phyloP scores from a whole-genome alignment of 2,797 vertebrate genomes.

The Pelochelys cantorii region DNA sequence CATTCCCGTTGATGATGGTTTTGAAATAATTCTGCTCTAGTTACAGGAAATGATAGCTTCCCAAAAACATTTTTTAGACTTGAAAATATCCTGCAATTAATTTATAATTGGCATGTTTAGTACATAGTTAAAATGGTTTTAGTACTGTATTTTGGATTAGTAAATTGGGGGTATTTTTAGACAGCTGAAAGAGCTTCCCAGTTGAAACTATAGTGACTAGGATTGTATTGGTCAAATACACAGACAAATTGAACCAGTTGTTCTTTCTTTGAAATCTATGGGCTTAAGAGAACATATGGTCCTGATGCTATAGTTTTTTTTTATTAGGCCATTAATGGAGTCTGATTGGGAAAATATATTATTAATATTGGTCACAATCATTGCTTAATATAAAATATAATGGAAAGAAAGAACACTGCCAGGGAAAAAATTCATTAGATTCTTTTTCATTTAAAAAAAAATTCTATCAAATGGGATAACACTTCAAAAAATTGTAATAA shows the following conservation, averaged over 20 bases:
- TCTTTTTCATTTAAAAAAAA: not conserved
- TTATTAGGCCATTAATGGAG: not conserved
- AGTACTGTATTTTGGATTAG: not conserved
- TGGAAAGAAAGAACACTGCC: not conserved
- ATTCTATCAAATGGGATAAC: not conserved
- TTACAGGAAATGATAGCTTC: slow-evolving; percentile 22
- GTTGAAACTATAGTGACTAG: not conserved
- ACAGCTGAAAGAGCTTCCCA: not conserved
- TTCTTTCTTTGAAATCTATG: not conserved
- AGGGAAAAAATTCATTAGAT: not conserved
- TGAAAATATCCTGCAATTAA: slow-evolving; percentile 50
- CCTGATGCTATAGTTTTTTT: not conserved
- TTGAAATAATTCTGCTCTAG: slow-evolving; percentile 19
- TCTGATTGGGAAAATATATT: not conserved
- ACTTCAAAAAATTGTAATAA: not conserved
- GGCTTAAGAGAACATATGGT: not conserved
- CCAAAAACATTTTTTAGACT: slow-evolving; percentile 46
- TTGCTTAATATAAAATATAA: not conserved
- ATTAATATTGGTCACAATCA: not conserved
- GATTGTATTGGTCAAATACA: not conserved
- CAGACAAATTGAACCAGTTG: not conserved
- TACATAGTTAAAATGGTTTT: slow-evolving; percentile 50
- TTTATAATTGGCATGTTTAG: slow-evolving; percentile 44
- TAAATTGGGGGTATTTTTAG: not conserved
- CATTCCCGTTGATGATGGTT: slow-evolving; percentile 23